Evolutionary conservation across 2,113 vertebrate genomes (phyloP).

Genomic region (Cyanoramphus novaezelandiae): DNA sequence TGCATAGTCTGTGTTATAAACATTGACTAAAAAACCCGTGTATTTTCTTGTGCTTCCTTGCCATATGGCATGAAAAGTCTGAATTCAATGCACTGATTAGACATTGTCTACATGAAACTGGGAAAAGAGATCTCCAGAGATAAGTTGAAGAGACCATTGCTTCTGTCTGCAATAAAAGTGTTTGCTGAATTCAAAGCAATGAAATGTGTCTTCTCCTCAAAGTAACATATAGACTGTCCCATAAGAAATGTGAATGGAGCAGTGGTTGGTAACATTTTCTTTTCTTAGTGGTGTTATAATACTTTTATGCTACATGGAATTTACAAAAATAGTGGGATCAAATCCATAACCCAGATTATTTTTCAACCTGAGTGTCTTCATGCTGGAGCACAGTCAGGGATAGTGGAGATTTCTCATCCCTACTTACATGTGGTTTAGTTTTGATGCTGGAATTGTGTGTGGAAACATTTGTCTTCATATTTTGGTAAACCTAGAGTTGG

Average conservation of each 20-base stretch:
- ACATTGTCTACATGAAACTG: neutral
- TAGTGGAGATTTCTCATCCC: neutral
- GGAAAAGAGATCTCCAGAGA: neutral
- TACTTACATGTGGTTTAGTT: neutral
- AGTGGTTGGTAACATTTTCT: constrained; percentile 5
- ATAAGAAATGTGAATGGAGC: constrained; percentile 9
- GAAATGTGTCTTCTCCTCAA: neutral
- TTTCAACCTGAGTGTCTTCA: constrained; percentile 28
- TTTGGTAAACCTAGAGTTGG: constrained; percentile 67
- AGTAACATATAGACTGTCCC: neutral
- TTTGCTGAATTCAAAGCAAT: neutral
- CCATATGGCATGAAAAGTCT: neutral
- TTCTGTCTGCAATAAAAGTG: neutral
- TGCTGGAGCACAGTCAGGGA: neutral
- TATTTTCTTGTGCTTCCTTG: neutral
- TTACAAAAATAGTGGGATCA: neutral
- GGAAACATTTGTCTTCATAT: neutral
- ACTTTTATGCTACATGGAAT: neutral
- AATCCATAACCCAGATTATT: neutral
- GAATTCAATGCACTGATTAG: neutral
- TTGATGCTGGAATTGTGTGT: constrained; percentile 3
- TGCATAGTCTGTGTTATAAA: neutral
- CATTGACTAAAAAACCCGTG: rapidly evolving
- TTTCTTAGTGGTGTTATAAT: constrained; percentile 10
- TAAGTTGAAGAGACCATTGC: neutral